These are phyloP conservation scores for Silurus asotus DNA, from an alignment of 2,113 vertebrate genomes.

Conservation along the genomic window DNA sequence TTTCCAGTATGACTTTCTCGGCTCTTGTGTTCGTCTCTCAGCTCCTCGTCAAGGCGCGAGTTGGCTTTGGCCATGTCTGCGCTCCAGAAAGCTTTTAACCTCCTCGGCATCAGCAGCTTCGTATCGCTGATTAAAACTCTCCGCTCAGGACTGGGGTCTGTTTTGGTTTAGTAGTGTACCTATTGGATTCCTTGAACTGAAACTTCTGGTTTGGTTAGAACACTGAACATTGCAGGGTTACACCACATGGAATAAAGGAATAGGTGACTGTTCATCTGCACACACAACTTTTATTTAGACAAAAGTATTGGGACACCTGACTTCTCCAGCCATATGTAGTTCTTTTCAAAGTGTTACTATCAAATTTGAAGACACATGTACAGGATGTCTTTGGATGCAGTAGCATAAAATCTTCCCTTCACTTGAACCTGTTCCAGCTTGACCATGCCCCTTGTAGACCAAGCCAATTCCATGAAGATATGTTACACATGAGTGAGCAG, in stretches of 20 bases:
- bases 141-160: slow-evolving; percentile 52
- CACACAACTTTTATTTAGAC: background rate
- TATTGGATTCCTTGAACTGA: slow-evolving; percentile 53
- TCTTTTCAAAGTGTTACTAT: too few species aligned
- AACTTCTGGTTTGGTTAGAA: slow-evolving; percentile 45
- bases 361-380: too few species aligned
- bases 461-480: too few species aligned
- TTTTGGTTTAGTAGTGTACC: slow-evolving; percentile 53
- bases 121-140: slow-evolving; percentile 56
- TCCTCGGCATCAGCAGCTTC: slow-evolving; percentile 49
- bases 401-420: too few species aligned
- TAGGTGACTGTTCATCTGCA: background rate
- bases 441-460: too few species aligned
- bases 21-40: slow-evolving; percentile 39
- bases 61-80: slow-evolving; percentile 57
- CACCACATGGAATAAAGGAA: background rate
- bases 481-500: too few species aligned
- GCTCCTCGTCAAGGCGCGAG: slow-evolving; percentile 48
- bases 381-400: too few species aligned
- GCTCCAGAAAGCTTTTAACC: slow-evolving; percentile 41
- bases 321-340: too few species aligned
- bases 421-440: too few species aligned
- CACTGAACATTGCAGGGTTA: background rate
- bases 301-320: too few species aligned
- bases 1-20: slow-evolving; percentile 34